Conservation (phyloP, 1,140 invertebrate species). For the Meloidogyne floridensis region DNA sequence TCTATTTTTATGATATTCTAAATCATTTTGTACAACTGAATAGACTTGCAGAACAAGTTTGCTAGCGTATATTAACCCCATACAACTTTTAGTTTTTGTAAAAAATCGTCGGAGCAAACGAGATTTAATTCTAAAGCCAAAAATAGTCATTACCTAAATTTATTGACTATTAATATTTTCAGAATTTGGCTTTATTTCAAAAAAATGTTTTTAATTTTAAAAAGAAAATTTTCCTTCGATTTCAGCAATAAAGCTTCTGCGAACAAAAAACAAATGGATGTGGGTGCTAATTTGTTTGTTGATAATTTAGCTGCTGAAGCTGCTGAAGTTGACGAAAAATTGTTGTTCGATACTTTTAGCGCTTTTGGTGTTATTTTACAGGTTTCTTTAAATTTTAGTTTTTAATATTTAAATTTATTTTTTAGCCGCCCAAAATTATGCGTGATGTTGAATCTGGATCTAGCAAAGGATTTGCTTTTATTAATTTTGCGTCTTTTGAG, state of each 20-base stretch:
- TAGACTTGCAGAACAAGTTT: too few relatives aligned
- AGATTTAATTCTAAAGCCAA: too few relatives aligned
- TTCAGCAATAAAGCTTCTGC: constrained; percentile 92
- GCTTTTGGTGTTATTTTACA: constrained; percentile 99
- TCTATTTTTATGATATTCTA: too few relatives aligned
- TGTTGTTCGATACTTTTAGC: constrained; percentile 98
- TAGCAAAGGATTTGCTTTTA: constrained; percentile 98
- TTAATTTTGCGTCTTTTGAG: constrained; percentile 98
- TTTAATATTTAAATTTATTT: constrained; percentile 16
- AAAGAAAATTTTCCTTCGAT: not conserved
- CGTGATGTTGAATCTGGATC: constrained; percentile 97
- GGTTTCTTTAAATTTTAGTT: constrained; percentile 76
- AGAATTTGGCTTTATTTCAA: too few relatives aligned
- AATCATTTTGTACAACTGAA: too few relatives aligned
- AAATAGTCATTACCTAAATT: too few relatives aligned
- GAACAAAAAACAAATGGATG: constrained; percentile 98
- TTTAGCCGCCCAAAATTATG: constrained; percentile 82
- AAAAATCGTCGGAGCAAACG: too few relatives aligned
- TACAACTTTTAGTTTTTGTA: too few relatives aligned
- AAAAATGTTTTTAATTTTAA: too few relatives aligned
- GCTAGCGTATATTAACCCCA: too few relatives aligned
- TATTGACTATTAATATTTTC: too few relatives aligned
- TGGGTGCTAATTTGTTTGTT: constrained; percentile 99
- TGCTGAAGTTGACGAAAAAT: constrained; percentile 95
- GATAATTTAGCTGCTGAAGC: constrained; percentile 87